These are phyloP conservation scores for Zaprionus ghesquierei DNA, from an alignment of 1,140 invertebrate species.

Conservation along the genomic window DNA sequence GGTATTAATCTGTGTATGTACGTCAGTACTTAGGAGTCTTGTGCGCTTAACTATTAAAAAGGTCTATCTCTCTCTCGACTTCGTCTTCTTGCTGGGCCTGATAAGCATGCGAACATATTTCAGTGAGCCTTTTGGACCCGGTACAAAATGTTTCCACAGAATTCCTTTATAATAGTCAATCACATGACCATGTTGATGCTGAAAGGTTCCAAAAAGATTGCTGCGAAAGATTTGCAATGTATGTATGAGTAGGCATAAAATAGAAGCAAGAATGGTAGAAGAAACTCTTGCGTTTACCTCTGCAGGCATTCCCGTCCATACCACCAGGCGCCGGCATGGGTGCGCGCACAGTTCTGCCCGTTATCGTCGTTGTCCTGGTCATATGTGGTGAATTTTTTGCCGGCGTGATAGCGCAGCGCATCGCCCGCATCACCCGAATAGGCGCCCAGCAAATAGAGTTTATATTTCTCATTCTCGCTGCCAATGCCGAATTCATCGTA, in stretches of 20 bases:
- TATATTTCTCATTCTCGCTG: slow-evolving; percentile 86
- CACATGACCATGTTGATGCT: slow-evolving; percentile 35
- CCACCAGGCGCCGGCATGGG: slow-evolving; percentile 87
- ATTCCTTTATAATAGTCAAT: slow-evolving; percentile 62
- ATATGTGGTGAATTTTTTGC: slow-evolving; percentile 88
- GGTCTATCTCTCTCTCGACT: neutral
- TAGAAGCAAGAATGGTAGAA: neutral
- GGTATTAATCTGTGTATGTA: slow-evolving; percentile 2
- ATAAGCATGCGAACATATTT: slow-evolving; percentile 63
- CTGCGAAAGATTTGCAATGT: slow-evolving; percentile 8
- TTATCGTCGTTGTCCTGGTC: slow-evolving; percentile 89
- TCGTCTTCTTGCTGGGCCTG: slow-evolving; percentile 35
- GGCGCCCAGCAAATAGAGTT: slow-evolving; percentile 85
- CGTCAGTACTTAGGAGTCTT: slow-evolving; percentile 15
- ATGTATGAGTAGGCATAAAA: no score
- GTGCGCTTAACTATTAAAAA: neutral
- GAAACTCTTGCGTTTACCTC: slow-evolving; percentile 30
- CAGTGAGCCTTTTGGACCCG: slow-evolving; percentile 59
- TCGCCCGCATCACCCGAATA: slow-evolving; percentile 88
- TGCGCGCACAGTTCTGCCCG: slow-evolving; percentile 87
- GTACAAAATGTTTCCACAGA: slow-evolving; percentile 56
- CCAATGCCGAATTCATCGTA: slow-evolving; percentile 87
- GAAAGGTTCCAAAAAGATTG: slow-evolving; percentile 66
- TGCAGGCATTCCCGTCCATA: slow-evolving; percentile 83
- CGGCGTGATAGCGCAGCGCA: slow-evolving; percentile 87